Conservation (phyloP, 2,888 invertebrate species). For the Ennomos quercinarius region DNA sequence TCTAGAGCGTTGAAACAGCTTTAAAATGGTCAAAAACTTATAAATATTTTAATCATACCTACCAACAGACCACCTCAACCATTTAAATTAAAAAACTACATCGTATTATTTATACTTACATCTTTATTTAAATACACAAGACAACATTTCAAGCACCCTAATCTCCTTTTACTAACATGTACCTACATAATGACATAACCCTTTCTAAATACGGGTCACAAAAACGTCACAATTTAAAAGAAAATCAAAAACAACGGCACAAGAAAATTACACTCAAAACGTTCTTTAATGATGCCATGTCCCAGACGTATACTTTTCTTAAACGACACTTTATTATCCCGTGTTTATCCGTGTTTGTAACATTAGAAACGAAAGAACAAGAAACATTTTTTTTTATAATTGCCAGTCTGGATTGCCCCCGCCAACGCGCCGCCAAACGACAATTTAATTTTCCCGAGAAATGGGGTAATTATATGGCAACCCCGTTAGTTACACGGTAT, state of each 20-base stretch:
- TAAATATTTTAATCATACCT: neutral
- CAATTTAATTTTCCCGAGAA: conserved; percentile 76
- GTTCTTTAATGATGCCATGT: conserved; percentile 61
- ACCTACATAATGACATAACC: conserved; percentile 11
- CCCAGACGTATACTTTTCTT: conserved; percentile 76
- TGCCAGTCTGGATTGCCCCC: conserved; percentile 71
- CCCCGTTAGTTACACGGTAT: conserved; percentile 71
- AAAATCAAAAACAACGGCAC: conserved; percentile 40
- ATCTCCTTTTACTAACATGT: no score
- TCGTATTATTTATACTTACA: no score
- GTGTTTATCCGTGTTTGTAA: conserved; percentile 76
- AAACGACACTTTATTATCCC: conserved; percentile 84
- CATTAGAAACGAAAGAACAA: conserved; percentile 69
- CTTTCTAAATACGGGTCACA: conserved; percentile 36
- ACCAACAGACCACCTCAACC: no score
- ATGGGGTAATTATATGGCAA: conserved; percentile 73
- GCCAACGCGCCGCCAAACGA: conserved; percentile 69
- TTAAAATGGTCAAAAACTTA: conserved; percentile 7
- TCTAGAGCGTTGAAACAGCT: no score
- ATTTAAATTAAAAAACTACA: no score
- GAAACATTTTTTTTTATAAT: conserved; percentile 57
- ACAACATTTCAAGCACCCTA: no score
- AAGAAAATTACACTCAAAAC: conserved; percentile 59
- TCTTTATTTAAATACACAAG: no score
- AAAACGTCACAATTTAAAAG: conserved; percentile 37